Percentiles rank a stretch among this genome's conserved stretches.
Conservation (phyloP, 23 tunicate species). For the Trididemnum clinides region DNA sequence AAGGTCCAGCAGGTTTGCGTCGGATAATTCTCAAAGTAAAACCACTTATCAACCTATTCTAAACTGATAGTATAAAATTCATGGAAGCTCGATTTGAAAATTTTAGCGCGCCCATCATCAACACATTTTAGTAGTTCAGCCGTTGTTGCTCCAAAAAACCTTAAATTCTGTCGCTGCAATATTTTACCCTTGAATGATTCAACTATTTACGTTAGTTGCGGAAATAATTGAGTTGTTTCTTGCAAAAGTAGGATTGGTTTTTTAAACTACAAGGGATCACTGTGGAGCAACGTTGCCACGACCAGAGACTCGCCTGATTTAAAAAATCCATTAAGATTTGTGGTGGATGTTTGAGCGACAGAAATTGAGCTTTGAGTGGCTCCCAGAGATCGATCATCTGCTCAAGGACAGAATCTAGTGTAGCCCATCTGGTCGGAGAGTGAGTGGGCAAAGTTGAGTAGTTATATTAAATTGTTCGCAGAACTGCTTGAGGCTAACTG, state of each 20-base stretch:
- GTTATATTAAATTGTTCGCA: conserved; percentile 24
- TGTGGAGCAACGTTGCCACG: conserved; percentile 55
- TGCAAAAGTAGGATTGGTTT: conserved; percentile 52
- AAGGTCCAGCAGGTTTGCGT: conserved; percentile 63
- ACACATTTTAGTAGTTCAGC: conserved; percentile 53
- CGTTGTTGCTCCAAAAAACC: conserved; percentile 66
- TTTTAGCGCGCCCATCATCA: conserved; percentile 57
- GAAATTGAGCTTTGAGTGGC: conserved; percentile 55
- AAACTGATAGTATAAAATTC: conserved; percentile 42
- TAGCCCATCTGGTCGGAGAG: conserved; percentile 47
- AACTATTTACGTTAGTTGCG: conserved; percentile 47
- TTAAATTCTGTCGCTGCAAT: conserved; percentile 40
- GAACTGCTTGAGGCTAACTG: conserved; percentile 42
- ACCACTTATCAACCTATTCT: conserved; percentile 60
- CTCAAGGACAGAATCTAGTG: conserved; percentile 52
- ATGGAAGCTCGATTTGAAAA: conserved; percentile 59
- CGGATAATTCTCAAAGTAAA: conserved; percentile 57
- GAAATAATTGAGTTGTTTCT: conserved; percentile 50
- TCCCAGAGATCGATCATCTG: conserved; percentile 68
- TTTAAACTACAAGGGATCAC: conserved; percentile 29
- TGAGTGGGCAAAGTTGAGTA: conserved; percentile 32
- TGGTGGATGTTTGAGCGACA: conserved; percentile 48
- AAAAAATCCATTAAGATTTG: conserved; percentile 54
- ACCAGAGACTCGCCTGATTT: conserved; percentile 51
- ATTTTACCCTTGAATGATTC: conserved; percentile 37